Conservation (phyloP, 1,140 invertebrate species). For the Drosophila pandora region DNA sequence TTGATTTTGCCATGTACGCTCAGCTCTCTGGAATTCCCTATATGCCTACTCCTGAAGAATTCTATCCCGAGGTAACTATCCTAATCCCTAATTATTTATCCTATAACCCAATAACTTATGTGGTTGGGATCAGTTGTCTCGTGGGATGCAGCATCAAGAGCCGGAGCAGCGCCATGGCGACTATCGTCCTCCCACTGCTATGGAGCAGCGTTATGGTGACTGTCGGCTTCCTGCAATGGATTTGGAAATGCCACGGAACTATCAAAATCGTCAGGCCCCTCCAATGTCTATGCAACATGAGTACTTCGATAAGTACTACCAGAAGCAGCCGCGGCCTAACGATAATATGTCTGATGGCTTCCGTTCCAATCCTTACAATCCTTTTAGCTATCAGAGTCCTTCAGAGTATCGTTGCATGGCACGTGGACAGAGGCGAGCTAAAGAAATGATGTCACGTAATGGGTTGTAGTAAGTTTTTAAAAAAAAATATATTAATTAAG, state of each 20-base stretch:
- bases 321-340: background rate
- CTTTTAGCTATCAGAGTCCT: conserved; percentile 2
- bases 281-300: background rate
- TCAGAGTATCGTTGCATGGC: conserved; percentile 29
- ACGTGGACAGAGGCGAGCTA: conserved; percentile 8
- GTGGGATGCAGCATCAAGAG: conserved; percentile 1
- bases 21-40: conserved; percentile 24
- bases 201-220: background rate
- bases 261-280: background rate
- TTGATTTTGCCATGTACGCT: conserved; percentile 36
- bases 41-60: conserved; percentile 35
- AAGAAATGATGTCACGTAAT: conserved; percentile 52
- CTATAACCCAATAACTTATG: background rate
- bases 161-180: background rate
- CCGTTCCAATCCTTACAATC: background rate
- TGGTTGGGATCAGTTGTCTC: background rate
- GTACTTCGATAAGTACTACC: background rate
- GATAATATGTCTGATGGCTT: conserved; percentile 15
- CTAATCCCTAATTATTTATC: too few relatives aligned
- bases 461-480: conserved; percentile 40
- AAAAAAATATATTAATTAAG: background rate
- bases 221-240: background rate
- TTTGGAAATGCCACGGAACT: background rate
- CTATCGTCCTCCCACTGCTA: background rate
- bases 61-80: conserved; percentile 30